Evolutionary conservation across 2,113 vertebrate species (phyloP), one percentile per base, ranked within the genome.

Genomic region (Passer montanus): DNA sequence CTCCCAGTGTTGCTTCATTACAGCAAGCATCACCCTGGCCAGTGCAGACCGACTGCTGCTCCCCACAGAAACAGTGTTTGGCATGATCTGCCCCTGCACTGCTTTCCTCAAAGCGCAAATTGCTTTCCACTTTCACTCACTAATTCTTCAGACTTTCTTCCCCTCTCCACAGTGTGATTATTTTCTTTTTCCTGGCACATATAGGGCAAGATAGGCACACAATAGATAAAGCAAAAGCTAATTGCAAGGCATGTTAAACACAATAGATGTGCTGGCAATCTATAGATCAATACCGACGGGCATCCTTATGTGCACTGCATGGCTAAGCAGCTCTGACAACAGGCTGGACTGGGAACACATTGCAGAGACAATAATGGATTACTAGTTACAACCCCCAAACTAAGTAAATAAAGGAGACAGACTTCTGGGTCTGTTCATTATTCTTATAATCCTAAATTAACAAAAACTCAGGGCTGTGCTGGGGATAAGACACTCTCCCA

Each of bases 321-420:
- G 87, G 66, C 64, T 83, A 91, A 95, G 27, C 28, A 66, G 55
- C 74, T 87, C 68, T 56, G 81, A 94, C 73, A 88, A 92, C n/a
- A 70, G 43, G 73, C 58, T 94, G n/a, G 52, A 35, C 63, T 55
- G 58, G 70, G 46, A 84, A 64, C 69, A 41, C 3, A 13, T 67
- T 68, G 58, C 46, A 87, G 43, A 70, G 60, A 69, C 46, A 90
- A 44, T 55, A 75, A 90, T 28, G 39, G 72, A 95, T 66, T 74
- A 58, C 55, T 52, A 63, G 50, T 47, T 84, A 55, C 77, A 92
- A 23, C 28, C 20, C 55, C n/a, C 70, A 82, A 90, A 95, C 75
- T 62, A 84, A 79, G 81, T 94, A 88, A 95, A 88, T 76, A 88
- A 89, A 94, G 31, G 49, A 96, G 24, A 47, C 49, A 73, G 52